Evolutionary conservation across 1,140 invertebrate species (phyloP).

Genomic region (Pseudomyrmex cubaensis): DNA sequence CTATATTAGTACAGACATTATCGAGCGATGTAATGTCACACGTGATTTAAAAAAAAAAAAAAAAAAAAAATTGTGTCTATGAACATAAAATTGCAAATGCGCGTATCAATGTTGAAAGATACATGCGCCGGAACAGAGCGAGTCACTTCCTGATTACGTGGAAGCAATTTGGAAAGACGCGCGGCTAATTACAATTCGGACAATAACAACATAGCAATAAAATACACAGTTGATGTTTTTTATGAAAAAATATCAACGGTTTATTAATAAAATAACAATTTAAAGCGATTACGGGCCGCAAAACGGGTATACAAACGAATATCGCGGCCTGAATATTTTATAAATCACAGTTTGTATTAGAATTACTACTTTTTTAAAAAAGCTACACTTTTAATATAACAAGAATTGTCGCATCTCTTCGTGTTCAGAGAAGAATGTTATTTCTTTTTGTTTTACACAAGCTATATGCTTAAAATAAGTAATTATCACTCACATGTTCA

Average conservation of each 20-base stretch:
- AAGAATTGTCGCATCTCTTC: background rate
- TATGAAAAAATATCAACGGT: conserved; percentile 82
- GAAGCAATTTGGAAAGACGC: background rate
- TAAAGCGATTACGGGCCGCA: conserved; percentile 78
- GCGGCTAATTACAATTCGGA: background rate
- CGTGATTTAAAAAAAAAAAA: no score
- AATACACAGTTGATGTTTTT: conserved; percentile 65
- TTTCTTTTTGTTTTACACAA: conserved; percentile 47
- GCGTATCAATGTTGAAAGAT: no score
- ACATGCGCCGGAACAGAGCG: background rate
- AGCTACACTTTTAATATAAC: conserved; percentile 39
- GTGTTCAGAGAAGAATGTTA: conserved; percentile 17
- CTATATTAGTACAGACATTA: no score
- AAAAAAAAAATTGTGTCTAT: no score
- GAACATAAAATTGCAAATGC: no score
- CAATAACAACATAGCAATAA: conserved; percentile 31
- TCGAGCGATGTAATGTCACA: no score
- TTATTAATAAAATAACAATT: conserved; percentile 83
- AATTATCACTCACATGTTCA: conserved; percentile 10
- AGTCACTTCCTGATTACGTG: background rate
- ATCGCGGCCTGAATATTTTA: conserved; percentile 66
- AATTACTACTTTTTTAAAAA: conserved; percentile 42
- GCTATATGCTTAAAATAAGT: conserved; percentile 63
- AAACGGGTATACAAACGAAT: conserved; percentile 73
- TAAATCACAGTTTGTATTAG: conserved; percentile 79